Base-by-base conservation (phyloP, 2,888 invertebrate genomes). In the Megalurothrips usitatus region DNA sequence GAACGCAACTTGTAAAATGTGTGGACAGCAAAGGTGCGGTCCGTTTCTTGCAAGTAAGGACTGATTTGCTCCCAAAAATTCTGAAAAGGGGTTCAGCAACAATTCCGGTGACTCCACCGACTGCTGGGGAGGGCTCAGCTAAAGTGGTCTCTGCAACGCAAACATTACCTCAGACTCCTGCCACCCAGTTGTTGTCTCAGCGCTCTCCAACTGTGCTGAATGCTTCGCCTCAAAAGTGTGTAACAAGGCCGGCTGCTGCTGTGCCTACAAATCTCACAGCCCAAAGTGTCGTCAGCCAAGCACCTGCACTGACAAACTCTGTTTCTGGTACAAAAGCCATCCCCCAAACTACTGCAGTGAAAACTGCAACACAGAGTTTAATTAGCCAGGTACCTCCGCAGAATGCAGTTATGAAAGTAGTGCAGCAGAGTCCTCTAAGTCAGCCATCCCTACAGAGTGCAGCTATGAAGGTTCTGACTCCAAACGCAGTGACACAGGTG, bases 1-100 rank as follows among this genome's bases (percentile, higher is more conserved):
- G 68, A 75, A 75, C 68, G 9, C 68, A 75, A 75, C 68, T 75
- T 75, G 68, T 75, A 12, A 75, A 75, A 75, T 75, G 68, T 26
- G 26, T 75, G 6, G 68, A 75, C 12, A 75, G 23, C 26, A 23
- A 75, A 75, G 68, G 68, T 26, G 23, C n/a, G 10, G 68, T 75
- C 12, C 68, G 68, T 26, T 26, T 75, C 68, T 26, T 75, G 10
- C 68, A 75, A 75, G 68, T 75, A 12, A 75, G 68, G 68, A 75
- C 68, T 75, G 68, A 75, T 75, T 23, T 75, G 10, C 23, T 75
- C 10, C 68, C 68, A 23, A 75, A 75, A 75, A 75, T 75, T 26
- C 68, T 75, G 12, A 75, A 26, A 12, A 75, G 26, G 23, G 68
- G 68, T 4, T 26, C 68, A 26, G 26, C 68, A 26, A 23, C 68